These are phyloP conservation scores for Radopholus similis DNA, from an alignment of 1,140 invertebrate genomes.

Conservation along the genomic window DNA sequence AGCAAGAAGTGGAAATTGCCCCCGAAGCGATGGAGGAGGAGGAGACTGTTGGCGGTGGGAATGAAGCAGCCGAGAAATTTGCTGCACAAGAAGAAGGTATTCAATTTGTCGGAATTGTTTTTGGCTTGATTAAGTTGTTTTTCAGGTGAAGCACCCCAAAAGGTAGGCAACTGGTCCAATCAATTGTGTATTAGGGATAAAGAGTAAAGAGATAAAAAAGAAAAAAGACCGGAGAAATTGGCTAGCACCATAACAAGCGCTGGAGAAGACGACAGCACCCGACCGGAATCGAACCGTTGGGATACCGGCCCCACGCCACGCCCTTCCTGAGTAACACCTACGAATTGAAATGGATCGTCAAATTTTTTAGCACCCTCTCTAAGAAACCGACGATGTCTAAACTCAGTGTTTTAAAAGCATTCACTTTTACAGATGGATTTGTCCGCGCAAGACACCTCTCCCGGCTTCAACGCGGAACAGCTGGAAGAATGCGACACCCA, in stretches of 20 bases:
- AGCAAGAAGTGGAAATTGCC: neutral
- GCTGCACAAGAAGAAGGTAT: neutral
- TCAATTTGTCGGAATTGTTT: neutral
- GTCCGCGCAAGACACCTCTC: neutral
- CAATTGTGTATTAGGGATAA: neutral
- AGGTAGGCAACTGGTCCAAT: neutral
- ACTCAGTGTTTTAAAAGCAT: neutral
- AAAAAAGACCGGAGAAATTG: neutral
- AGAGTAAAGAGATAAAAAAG: neutral
- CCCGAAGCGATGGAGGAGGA: no score
- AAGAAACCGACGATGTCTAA: neutral
- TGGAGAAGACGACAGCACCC: no score
- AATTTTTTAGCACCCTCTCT: neutral
- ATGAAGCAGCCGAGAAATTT: neutral
- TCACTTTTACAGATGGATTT: neutral
- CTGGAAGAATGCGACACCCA: conserved; percentile 19
- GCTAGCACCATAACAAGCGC: no score
- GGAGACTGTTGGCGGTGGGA: neutral
- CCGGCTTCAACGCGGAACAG: conserved; percentile 25
- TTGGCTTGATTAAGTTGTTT: neutral
- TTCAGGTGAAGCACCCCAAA: neutral
- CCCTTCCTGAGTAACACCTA: neutral
- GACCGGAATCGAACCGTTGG: no score
- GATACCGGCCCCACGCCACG: no score
- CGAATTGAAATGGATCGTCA: neutral